Percentiles rank a stretch among this genome's conserved stretches.
Conservation (phyloP, 37 sponge, comb jelly and placozoan genomes). For the Ephydatia muelleri region DNA sequence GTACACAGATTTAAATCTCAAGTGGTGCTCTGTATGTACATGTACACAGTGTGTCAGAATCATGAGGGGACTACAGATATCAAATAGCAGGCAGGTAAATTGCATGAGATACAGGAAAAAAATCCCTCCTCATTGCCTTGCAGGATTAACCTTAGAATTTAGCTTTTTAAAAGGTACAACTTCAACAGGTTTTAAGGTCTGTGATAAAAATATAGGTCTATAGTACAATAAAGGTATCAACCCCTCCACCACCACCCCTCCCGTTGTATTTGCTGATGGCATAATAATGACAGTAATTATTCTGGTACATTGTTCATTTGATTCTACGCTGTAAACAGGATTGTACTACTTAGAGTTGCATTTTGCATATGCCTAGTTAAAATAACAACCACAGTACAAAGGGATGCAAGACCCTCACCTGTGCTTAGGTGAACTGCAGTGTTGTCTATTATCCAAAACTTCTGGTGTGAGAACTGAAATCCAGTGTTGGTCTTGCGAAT, state of each 20-base stretch:
- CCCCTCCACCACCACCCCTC: background rate
- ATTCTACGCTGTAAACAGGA: background rate
- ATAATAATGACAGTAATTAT: too few relatives aligned
- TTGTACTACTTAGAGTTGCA: background rate
- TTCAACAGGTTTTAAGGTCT: too few relatives aligned
- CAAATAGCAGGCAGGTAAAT: too few relatives aligned
- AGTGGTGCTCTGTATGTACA: background rate
- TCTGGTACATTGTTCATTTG: background rate
- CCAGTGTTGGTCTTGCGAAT: conserved; percentile 51
- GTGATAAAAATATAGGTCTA: too few relatives aligned
- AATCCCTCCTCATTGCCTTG: too few relatives aligned
- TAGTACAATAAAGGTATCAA: background rate
- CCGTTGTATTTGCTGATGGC: too few relatives aligned
- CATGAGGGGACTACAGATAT: too few relatives aligned
- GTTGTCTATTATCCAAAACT: conserved; percentile 86
- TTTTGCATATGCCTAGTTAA: background rate
- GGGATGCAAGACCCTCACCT: conserved; percentile 56
- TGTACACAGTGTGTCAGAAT: too few relatives aligned
- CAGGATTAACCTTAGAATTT: too few relatives aligned
- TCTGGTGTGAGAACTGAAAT: conserved; percentile 76
- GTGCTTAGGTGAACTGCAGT: conserved; percentile 83
- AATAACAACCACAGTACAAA: too few relatives aligned
- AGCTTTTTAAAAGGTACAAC: too few relatives aligned
- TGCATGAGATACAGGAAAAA: too few relatives aligned
- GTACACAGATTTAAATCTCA: background rate